Percentiles rank a stretch among this genome's conserved stretches.
Evolutionary conservation across 2,888 invertebrate species (phyloP).

Genomic region (Thecocarcelia acutangulata): DNA sequence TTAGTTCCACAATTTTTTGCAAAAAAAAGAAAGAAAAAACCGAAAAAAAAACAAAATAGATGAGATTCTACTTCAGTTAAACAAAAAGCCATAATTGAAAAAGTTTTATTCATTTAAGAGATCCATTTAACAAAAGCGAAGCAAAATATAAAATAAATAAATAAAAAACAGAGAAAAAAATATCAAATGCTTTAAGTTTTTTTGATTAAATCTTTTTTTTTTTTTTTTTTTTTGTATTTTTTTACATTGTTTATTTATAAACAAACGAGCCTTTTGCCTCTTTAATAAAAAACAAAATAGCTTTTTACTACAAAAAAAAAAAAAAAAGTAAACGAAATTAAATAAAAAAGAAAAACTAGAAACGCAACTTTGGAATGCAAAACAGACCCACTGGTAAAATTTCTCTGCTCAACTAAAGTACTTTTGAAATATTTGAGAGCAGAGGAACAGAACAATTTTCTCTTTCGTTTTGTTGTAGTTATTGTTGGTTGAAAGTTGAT

Average conservation of each 20-base stretch:
- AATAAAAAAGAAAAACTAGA: neutral
- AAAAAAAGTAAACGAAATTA: conserved; percentile 12
- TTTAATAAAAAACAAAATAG: conserved; percentile 17
- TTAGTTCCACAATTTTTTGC: conserved; percentile 4
- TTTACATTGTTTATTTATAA: conserved; percentile 27
- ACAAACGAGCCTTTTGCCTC: neutral
- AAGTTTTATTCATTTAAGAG: conserved; percentile 67
- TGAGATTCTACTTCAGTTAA: neutral
- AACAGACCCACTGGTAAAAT: conserved; percentile 63
- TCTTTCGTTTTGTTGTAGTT: conserved; percentile 24
- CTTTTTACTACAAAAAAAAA: conserved; percentile 5
- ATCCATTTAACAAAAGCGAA: conserved; percentile 52
- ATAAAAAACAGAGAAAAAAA: conserved; percentile 24
- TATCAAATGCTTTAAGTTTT: conserved; percentile 59
- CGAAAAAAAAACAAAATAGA: neutral
- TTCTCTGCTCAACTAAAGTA: conserved; percentile 46
- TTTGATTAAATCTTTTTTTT: conserved; percentile 41
- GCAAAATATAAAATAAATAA: conserved; percentile 32
- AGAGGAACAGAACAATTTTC: conserved; percentile 48
- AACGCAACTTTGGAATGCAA: conserved; percentile 44
- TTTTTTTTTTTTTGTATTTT: conserved; percentile 46
- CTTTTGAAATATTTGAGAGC: conserved; percentile 38
- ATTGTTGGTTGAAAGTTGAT: conserved; percentile 25
- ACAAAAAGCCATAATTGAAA: conserved; percentile 58
- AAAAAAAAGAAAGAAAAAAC: too few species aligned